These are phyloP conservation scores for Agelastica alni DNA, from an alignment of 2,888 invertebrate genomes.

Conservation along the genomic window DNA sequence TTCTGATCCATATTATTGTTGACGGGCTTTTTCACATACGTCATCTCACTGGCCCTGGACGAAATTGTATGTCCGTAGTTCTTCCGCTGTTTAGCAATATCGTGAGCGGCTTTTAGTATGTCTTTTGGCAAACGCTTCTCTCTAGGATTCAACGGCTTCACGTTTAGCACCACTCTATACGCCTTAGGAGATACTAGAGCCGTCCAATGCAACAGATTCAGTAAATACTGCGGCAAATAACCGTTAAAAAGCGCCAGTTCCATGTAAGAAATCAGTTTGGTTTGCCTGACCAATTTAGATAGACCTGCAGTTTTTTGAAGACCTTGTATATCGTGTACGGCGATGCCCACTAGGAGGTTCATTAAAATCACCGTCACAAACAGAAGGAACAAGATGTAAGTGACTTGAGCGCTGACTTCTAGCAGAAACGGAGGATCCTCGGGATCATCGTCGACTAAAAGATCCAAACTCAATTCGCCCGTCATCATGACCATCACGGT, in stretches of 20 bases:
- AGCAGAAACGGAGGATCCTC: slow-evolving; percentile 76
- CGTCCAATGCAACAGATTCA: slow-evolving; percentile 76
- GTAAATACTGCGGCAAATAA: slow-evolving; percentile 73
- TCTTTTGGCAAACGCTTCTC: slow-evolving; percentile 80
- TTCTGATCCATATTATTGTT: slow-evolving; percentile 62
- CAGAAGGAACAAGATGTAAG: slow-evolving; percentile 77
- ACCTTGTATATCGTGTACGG: slow-evolving; percentile 86
- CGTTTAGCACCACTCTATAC: slow-evolving; percentile 79
- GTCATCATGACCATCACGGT: slow-evolving; percentile 90
- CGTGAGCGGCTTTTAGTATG: slow-evolving; percentile 79
- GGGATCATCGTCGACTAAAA: slow-evolving; percentile 74
- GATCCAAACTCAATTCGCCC: slow-evolving; percentile 79
- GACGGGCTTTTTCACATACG: slow-evolving; percentile 67
- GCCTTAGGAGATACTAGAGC: slow-evolving; percentile 81
- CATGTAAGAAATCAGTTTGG: slow-evolving; percentile 84
- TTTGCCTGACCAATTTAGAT: slow-evolving; percentile 81
- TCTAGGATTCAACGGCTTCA: slow-evolving; percentile 81
- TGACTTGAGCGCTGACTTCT: slow-evolving; percentile 81
- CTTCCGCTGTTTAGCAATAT: slow-evolving; percentile 78
- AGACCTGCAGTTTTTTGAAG: slow-evolving; percentile 83
- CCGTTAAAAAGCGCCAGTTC: slow-evolving; percentile 81
- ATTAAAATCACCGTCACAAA: slow-evolving; percentile 85
- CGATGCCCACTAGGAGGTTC: slow-evolving; percentile 85
- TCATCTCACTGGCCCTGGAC: slow-evolving; percentile 66
- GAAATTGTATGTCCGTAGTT: slow-evolving; percentile 71